Base-by-base conservation (phyloP, 2,888 invertebrate species). In the Maniola hyperantus region DNA sequence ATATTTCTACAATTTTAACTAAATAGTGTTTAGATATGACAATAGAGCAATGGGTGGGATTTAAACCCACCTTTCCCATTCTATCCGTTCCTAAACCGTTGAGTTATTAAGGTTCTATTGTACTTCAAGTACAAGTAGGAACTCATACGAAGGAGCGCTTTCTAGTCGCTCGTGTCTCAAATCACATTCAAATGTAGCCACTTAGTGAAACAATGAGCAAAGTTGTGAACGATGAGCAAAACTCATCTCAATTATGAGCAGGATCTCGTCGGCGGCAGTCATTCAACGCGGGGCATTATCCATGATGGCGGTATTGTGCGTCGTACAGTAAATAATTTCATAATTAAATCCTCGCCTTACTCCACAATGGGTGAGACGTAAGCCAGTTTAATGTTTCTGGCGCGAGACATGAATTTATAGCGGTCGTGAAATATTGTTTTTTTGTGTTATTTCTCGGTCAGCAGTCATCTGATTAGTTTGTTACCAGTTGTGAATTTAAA, bases 341-440 rank as follows among this genome's bases (percentile, higher is more conserved):
- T 83, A 83, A 86, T 85, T 80, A 83, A 83, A 85, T 84, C 80
- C 74, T 77, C 67, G 73, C 72, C 74, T 72, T 74, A 74, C 64
- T 75, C 73, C 70, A 81, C 81, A 83, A 81, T 79, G 71, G 75
- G 73, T 58, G 71, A 73, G 77, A 74, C 77, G 74, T 72, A 73
- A 77, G 76, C 73, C 73, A 73, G 72, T 71, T 69, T 67, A 71
- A 60, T 53, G 33, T n/a, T 60, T 66, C 64, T 13, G 67, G 42
- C 65, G 71, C 77, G 68, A 69, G 63, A 64, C 42, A 67, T 61
- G 48, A 46, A 67, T 66, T 60, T 53, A 51, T n/a, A 59, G 72
- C 68, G 65, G 61, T 5, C 34, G 15, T 1, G 33, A 6, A 54
- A 54, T 44, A 26, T 26, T 11, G 26, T 8, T 58, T 26, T 26